These are phyloP conservation scores for Linepithema humile DNA, from an alignment of 1,140 invertebrate species.

Conservation along the genomic window DNA sequence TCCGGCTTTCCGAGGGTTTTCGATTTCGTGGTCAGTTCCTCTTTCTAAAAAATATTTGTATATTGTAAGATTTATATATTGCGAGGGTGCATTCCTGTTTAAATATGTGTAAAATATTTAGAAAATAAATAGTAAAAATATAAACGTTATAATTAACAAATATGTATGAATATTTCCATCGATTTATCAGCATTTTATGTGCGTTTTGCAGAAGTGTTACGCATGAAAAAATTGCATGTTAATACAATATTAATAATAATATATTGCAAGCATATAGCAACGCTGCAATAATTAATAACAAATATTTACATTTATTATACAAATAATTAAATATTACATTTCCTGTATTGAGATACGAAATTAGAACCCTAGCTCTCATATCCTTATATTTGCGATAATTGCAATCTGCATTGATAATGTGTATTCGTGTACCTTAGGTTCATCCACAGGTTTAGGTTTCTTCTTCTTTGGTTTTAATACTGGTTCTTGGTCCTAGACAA, in stretches of 20 bases:
- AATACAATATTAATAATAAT: conserved; percentile 16
- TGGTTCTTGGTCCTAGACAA: conserved; percentile 60
- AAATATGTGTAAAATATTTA: conserved; percentile 2
- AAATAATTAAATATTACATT: conserved; percentile 4
- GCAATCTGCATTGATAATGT: conserved; percentile 10
- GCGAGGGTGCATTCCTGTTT: neutral
- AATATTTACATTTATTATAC: neutral
- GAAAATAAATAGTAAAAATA: neutral
- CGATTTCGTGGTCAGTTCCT: conserved; percentile 61
- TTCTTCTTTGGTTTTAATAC: conserved; percentile 65
- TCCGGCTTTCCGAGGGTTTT: conserved; percentile 66
- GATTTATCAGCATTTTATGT: neutral
- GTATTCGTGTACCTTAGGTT: conserved; percentile 67
- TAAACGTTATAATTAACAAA: neutral
- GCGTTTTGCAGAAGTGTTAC: neutral
- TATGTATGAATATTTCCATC: neutral
- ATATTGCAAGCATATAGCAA: neutral
- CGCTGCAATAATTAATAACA: conserved; percentile 5
- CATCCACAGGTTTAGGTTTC: conserved; percentile 50
- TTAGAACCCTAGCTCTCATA: too few species aligned
- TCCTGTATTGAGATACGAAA: neutral
- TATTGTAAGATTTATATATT: conserved; percentile 27
- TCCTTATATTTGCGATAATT: neutral
- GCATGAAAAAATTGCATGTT: neutral
- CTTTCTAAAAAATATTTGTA: conserved; percentile 63